These are phyloP conservation scores for Eurytoma adleriae DNA, from an alignment of 2,888 invertebrate species.

Conservation along the genomic window DNA sequence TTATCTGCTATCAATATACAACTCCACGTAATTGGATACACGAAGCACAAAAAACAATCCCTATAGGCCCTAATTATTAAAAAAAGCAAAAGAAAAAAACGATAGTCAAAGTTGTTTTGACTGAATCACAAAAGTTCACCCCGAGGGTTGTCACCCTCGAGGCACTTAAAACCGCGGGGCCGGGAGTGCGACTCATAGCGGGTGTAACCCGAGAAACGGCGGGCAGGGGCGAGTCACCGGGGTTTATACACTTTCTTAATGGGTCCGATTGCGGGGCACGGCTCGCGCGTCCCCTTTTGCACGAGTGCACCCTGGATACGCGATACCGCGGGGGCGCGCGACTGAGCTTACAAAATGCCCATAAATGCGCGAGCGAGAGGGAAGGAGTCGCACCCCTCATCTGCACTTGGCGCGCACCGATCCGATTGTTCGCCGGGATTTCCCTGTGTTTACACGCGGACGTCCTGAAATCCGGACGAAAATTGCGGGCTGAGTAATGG, in stretches of 20 bases:
- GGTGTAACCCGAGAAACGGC: slow-evolving; percentile 46
- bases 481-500: slow-evolving; percentile 47
- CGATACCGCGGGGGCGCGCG: slow-evolving; percentile 3
- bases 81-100: too few species aligned
- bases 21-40: too few species aligned
- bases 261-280: slow-evolving; percentile 40
- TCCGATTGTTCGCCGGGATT: slow-evolving; percentile 44
- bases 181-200: slow-evolving; percentile 1
- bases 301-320: background rate
- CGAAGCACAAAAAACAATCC: too few species aligned
- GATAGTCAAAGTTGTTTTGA: background rate
- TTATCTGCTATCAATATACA: too few species aligned
- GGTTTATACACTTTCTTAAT: slow-evolving; percentile 49
- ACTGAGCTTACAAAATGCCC: slow-evolving; percentile 61
- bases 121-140: too few species aligned
- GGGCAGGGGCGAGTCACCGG: background rate
- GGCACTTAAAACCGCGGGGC: slow-evolving; percentile 47
- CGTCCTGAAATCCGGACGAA: slow-evolving; percentile 31
- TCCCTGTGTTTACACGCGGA: slow-evolving; percentile 48
- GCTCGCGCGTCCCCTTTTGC: slow-evolving; percentile 23
- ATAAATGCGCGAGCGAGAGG: slow-evolving; percentile 27
- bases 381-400: background rate
- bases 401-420: slow-evolving; percentile 31
- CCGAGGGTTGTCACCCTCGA: background rate
- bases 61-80: too few species aligned